A percentile compares a stretch with the other conserved stretches of the same genome.
These are phyloP conservation scores for Chelonia mydas DNA, from an alignment of 2,797 vertebrate genomes.

Conservation along the genomic window DNA sequence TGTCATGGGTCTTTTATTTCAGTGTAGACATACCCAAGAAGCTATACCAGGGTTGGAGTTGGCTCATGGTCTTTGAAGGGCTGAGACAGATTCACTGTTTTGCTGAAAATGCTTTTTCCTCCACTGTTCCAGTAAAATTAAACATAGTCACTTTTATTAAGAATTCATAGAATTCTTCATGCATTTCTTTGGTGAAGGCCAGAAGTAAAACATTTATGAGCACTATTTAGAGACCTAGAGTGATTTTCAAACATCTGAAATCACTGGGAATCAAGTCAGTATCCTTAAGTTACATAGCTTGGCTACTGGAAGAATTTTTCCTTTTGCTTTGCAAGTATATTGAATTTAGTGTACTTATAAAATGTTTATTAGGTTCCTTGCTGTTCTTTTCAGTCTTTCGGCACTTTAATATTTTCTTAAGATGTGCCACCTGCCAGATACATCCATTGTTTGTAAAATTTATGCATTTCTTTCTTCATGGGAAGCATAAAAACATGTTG, in stretches of 20 bases:
- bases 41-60: neutral
- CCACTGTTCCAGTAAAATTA: neutral
- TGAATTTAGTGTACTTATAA: slow-evolving; percentile 43
- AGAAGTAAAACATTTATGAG: slow-evolving; percentile 15
- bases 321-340: slow-evolving; percentile 29
- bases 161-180: neutral
- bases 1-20: neutral
- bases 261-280: neutral
- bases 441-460: slow-evolving; percentile 11
- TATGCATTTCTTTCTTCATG: slow-evolving; percentile 29
- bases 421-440: slow-evolving; percentile 56
- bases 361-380: neutral
- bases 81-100: neutral
- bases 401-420: slow-evolving; percentile 38
- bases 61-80: neutral
- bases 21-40: neutral
- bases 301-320: neutral
- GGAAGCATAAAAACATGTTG: slow-evolving; percentile 13
- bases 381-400: slow-evolving; percentile 26
- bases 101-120: neutral
- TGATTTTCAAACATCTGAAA: slow-evolving; percentile 10
- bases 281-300: neutral
- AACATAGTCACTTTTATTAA: neutral
- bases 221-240: neutral
- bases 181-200: neutral